phyloP scores from a whole-genome alignment of 2,888 invertebrate genomes.

The Agrypnus murinus region DNA sequence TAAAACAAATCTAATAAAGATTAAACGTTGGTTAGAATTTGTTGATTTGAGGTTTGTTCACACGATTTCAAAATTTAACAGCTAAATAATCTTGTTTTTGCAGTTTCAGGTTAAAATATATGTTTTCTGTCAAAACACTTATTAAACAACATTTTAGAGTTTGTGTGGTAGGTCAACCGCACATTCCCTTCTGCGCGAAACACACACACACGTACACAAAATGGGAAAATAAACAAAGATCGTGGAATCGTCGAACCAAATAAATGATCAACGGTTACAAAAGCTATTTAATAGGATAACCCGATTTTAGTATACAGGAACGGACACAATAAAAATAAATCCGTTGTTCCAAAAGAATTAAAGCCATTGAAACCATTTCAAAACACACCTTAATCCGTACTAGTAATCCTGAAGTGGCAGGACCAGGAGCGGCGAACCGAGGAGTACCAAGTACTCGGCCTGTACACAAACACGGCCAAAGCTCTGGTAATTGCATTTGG shows the following conservation, averaged over 20 bases:
- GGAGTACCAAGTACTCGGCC: slow-evolving; percentile 61
- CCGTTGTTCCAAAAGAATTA: slow-evolving; percentile 38
- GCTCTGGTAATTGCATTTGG: slow-evolving; percentile 66
- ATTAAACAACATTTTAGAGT: slow-evolving; percentile 5
- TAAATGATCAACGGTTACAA: slow-evolving; percentile 26
- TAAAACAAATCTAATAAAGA: too few relatives aligned
- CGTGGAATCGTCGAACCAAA: slow-evolving; percentile 26
- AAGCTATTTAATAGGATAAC: slow-evolving; percentile 30
- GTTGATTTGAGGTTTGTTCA: neutral
- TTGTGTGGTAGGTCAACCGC: slow-evolving; percentile 22
- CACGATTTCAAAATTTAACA: too few relatives aligned
- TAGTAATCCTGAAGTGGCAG: slow-evolving; percentile 45
- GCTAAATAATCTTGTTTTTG: neutral
- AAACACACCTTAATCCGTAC: slow-evolving; percentile 49
- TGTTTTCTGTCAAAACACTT: slow-evolving; percentile 12
- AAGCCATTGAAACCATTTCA: slow-evolving; percentile 31
- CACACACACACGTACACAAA: neutral
- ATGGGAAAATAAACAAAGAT: slow-evolving; percentile 27
- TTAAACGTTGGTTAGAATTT: neutral
- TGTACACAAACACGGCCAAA: slow-evolving; percentile 64
- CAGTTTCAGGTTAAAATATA: neutral
- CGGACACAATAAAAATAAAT: slow-evolving; percentile 43
- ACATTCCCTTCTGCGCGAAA: slow-evolving; percentile 1
- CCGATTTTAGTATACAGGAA: slow-evolving; percentile 29
- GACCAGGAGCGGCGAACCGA: slow-evolving; percentile 53